Conservation (phyloP, 2,797 vertebrate species). For the Xenentodon cancila region DNA sequence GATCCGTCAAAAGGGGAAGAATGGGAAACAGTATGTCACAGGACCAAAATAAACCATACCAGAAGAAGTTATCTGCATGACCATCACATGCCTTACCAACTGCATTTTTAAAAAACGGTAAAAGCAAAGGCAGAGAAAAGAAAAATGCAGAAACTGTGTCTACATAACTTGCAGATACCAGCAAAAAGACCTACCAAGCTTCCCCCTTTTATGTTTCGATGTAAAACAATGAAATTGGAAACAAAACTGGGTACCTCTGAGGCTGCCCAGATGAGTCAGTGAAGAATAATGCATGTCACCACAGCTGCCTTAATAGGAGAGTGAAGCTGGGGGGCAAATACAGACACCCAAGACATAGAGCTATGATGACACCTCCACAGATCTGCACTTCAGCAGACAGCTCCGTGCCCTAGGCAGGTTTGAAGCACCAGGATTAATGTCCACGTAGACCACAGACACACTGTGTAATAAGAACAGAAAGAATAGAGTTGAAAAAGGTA, state of each 20-base stretch:
- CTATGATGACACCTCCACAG: constrained; percentile 74
- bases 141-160: constrained; percentile 34
- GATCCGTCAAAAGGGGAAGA: constrained; percentile 49
- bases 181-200: constrained; percentile 48
- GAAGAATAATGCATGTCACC: constrained; percentile 75
- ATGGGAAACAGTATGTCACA: constrained; percentile 42
- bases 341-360: constrained; percentile 70
- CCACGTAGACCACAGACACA: constrained; percentile 49
- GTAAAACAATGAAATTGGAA: constrained; percentile 43
- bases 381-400: constrained; percentile 77
- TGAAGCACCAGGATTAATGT: constrained; percentile 69
- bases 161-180: constrained; percentile 45
- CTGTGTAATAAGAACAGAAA: constrained; percentile 28
- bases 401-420: constrained; percentile 62
- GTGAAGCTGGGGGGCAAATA: constrained; percentile 62
- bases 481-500: constrained; percentile 35
- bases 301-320: constrained; percentile 62
- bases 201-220: constrained; percentile 14
- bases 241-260: constrained; percentile 50
- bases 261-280: constrained; percentile 74
- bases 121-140: not conserved
- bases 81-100: constrained; percentile 51
- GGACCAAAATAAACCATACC: constrained; percentile 42
- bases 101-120: constrained; percentile 17
- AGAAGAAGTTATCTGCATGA: constrained; percentile 37